Conservation (phyloP, 2,888 invertebrate species). For the Scrobipalpa costella region DNA sequence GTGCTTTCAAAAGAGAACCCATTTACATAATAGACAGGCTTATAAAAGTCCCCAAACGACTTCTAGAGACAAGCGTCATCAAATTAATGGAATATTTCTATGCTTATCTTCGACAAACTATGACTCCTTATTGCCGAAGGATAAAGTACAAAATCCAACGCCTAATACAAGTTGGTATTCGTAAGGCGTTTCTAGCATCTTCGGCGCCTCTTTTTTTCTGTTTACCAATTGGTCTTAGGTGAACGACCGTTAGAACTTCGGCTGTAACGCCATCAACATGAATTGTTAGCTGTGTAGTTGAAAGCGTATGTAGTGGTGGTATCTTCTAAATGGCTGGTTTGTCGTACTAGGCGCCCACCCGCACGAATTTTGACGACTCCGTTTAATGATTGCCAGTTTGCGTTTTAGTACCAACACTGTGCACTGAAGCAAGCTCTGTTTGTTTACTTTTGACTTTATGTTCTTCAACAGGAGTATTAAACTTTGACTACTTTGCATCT, state of each 20-base stretch:
- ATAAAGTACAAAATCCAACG: constrained; percentile 26
- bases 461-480: constrained; percentile 13
- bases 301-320: constrained; percentile 35
- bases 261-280: constrained; percentile 48
- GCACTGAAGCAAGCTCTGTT: constrained; percentile 36
- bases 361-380: constrained; percentile 47
- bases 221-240: constrained; percentile 49
- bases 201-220: constrained; percentile 37
- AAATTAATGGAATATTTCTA: constrained; percentile 22
- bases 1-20: constrained; percentile 16
- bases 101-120: constrained; percentile 1
- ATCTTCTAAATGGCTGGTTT: constrained; percentile 44
- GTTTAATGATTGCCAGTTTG: constrained; percentile 49
- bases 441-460: constrained; percentile 26
- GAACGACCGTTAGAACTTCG: constrained; percentile 55
- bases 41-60: constrained; percentile 30
- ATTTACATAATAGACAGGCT: constrained; percentile 32
- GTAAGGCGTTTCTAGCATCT: constrained; percentile 36
- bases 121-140: constrained; percentile 20
- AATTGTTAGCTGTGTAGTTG: constrained; percentile 42
- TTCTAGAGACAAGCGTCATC: constrained; percentile 23
- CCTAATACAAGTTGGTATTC: constrained; percentile 27
- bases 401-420: constrained; percentile 41
- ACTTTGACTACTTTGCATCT: constrained; percentile 15
- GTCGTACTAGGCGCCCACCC: constrained; percentile 49